phyloP scores from a whole-genome alignment of 2,113 vertebrate genomes.

The Corythaeola cristata region DNA sequence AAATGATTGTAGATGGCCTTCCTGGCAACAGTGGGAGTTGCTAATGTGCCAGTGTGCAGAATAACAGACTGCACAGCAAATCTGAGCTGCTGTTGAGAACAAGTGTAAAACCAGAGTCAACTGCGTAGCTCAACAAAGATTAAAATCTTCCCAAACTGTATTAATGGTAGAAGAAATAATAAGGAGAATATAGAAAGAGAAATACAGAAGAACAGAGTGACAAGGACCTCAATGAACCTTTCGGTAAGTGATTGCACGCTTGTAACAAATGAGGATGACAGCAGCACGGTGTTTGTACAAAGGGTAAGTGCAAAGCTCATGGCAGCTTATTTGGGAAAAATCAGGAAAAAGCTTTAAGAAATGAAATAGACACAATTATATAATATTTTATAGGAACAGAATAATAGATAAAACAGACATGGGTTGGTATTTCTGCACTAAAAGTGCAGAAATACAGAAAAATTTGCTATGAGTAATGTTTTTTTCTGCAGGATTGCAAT shows the following conservation, averaged over 20 bases:
- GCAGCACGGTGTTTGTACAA: background rate
- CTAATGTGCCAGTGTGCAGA: background rate
- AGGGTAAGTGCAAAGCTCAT: background rate
- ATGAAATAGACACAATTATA: background rate
- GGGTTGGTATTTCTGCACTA: too few relatives aligned
- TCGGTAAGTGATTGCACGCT: background rate
- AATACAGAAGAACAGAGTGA: background rate
- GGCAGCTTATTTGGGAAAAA: background rate
- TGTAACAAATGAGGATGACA: background rate
- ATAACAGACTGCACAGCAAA: background rate
- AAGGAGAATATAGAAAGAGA: background rate
- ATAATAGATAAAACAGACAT: background rate
- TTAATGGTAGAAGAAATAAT: background rate
- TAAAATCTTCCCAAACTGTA: background rate
- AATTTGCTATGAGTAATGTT: background rate
- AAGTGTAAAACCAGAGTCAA: background rate
- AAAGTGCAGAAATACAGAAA: background rate
- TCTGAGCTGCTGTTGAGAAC: background rate
- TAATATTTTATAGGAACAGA: background rate
- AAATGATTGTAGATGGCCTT: background rate
- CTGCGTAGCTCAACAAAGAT: background rate
- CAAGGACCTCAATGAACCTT: background rate
- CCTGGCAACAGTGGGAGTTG: background rate
- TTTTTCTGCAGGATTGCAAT: background rate
- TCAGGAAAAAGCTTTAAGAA: background rate